phyloP scores from a whole-genome alignment of 2,888 invertebrate genomes.

The Melanophora roralis region DNA sequence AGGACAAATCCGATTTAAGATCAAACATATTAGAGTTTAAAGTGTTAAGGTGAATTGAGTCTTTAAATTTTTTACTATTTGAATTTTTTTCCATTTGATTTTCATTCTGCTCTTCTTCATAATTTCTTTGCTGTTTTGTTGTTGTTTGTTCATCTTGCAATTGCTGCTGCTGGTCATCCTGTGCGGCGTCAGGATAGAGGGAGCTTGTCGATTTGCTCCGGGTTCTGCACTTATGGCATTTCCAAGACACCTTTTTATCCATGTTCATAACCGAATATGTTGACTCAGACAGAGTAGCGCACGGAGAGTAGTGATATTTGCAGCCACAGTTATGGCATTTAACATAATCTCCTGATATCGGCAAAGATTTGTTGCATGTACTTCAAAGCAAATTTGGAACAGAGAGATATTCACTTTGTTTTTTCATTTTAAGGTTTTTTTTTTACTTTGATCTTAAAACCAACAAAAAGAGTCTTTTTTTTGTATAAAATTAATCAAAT shows the following conservation, averaged over 20 bases:
- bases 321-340: neutral
- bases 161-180: neutral
- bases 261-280: too few relatives aligned
- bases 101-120: neutral
- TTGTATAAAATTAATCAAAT: too few relatives aligned
- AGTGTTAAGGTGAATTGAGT: neutral
- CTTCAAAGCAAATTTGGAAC: neutral
- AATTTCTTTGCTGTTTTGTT: neutral
- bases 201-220: neutral
- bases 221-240: neutral
- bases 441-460: too few relatives aligned
- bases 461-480: too few relatives aligned
- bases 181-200: neutral
- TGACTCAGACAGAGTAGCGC: neutral
- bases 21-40: neutral
- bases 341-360: neutral
- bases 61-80: neutral
- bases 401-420: neutral
- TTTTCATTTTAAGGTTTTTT: too few relatives aligned
- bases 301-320: neutral
- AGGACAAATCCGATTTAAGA: neutral
- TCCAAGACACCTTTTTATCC: too few relatives aligned
- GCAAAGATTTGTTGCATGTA: neutral
- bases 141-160: neutral
- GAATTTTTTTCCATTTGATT: too few relatives aligned